phyloP scores from a whole-genome alignment of 2,113 vertebrate species.

The Phasianus colchicus region DNA sequence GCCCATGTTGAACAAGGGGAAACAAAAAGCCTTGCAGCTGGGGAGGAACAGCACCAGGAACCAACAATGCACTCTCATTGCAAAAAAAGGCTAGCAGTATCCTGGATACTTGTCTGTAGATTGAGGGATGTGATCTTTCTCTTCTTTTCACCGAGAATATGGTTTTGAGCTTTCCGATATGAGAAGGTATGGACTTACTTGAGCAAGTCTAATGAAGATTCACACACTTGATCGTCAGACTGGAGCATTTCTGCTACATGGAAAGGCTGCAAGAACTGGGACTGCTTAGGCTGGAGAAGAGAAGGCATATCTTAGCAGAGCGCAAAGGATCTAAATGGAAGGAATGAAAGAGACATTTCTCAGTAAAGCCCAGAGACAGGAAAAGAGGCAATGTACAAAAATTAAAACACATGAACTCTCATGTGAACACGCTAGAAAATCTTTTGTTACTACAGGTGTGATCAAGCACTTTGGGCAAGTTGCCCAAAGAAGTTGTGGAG shows the following conservation, averaged over 20 bases:
- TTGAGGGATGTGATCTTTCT: rapidly evolving
- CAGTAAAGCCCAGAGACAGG: too few relatives aligned
- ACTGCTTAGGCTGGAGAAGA: too few relatives aligned
- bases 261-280: not conserved
- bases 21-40: not conserved
- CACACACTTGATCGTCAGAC: not conserved
- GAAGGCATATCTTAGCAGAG: too few relatives aligned
- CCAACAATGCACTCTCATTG: not conserved
- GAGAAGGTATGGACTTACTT: not conserved
- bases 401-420: too few relatives aligned
- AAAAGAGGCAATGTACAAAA: too few relatives aligned
- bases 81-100: not conserved
- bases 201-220: not conserved
- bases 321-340: too few relatives aligned
- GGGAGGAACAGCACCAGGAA: not conserved
- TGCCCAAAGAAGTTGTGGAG: too few relatives aligned
- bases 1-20: not conserved
- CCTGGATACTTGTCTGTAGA: not conserved
- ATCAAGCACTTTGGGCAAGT: too few relatives aligned
- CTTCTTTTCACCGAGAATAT: not conserved
- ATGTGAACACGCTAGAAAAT: too few relatives aligned
- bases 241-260: not conserved
- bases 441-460: too few relatives aligned
- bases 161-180: not conserved
- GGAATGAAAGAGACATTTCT: too few relatives aligned